Evolutionary conservation across 2,797 vertebrate genomes (phyloP).

Genomic region (Australoheros facetus): DNA sequence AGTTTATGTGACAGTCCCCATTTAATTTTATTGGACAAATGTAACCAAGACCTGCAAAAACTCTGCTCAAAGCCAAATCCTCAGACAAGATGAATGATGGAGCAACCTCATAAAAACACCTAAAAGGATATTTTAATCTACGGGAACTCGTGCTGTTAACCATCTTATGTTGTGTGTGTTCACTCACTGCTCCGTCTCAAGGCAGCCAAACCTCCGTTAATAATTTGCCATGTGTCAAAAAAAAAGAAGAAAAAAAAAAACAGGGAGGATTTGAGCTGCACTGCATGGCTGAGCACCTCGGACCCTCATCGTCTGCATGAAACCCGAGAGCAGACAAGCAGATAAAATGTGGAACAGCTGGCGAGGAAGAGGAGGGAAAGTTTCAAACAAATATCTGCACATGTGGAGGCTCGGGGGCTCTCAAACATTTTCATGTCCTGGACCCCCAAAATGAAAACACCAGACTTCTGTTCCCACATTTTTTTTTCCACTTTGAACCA

Average conservation of each 20-base stretch:
- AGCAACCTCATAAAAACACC: slow-evolving; percentile 33
- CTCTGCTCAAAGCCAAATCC: slow-evolving; percentile 32
- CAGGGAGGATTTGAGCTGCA: slow-evolving; percentile 62
- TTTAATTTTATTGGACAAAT: slow-evolving; percentile 51
- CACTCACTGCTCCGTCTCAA: slow-evolving; percentile 38
- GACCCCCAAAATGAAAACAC: slow-evolving; percentile 41
- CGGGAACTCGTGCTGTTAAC: slow-evolving; percentile 35
- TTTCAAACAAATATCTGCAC: slow-evolving; percentile 91
- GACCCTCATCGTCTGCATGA: slow-evolving; percentile 69
- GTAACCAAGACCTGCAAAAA: slow-evolving; percentile 29
- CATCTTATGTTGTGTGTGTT: slow-evolving; percentile 51
- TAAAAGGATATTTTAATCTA: slow-evolving; percentile 44
- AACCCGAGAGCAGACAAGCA: slow-evolving; percentile 86
- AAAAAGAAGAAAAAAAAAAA: slow-evolving; percentile 49
- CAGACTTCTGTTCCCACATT: slow-evolving; percentile 20
- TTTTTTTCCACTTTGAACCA: not conserved
- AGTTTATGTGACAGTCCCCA: slow-evolving; percentile 45
- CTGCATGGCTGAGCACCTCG: slow-evolving; percentile 71
- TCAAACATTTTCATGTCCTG: slow-evolving; percentile 50
- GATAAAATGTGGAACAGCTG: slow-evolving; percentile 92
- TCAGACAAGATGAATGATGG: slow-evolving; percentile 39
- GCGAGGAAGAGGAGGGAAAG: slow-evolving; percentile 85
- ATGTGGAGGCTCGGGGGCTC: slow-evolving; percentile 78
- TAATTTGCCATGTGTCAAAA: slow-evolving; percentile 75
- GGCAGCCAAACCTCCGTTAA: slow-evolving; percentile 53